Evolutionary conservation across 2,888 invertebrate genomes (phyloP).

Genomic region (Crioceris asparagi): DNA sequence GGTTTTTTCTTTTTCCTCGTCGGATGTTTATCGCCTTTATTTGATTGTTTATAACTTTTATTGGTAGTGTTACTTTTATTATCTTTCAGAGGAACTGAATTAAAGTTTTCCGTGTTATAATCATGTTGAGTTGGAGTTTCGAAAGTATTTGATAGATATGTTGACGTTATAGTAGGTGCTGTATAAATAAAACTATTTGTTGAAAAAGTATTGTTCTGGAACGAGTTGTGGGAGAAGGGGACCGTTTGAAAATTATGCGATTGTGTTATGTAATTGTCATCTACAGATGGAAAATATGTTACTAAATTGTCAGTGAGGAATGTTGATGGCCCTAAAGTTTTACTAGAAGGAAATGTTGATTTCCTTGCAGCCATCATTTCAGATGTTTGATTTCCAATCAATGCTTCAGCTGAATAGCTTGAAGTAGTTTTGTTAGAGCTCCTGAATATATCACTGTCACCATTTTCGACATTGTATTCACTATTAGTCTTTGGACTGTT

Average conservation of each 20-base stretch:
- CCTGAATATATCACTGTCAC: too few relatives aligned
- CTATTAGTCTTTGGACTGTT: too few relatives aligned
- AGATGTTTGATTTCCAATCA: slow-evolving; percentile 32
- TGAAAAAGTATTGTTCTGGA: slow-evolving; percentile 28
- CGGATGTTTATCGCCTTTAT: slow-evolving; percentile 9
- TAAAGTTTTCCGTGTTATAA: slow-evolving; percentile 11
- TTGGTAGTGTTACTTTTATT: too few relatives aligned
- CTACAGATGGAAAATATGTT: slow-evolving; percentile 34
- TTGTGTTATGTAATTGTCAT: slow-evolving; percentile 33
- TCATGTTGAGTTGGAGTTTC: slow-evolving; percentile 21
- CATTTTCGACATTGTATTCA: too few relatives aligned
- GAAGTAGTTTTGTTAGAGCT: slow-evolving; percentile 28
- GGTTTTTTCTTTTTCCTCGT: slow-evolving; percentile 30
- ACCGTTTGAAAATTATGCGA: slow-evolving; percentile 30
- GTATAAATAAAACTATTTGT: slow-evolving; percentile 29
- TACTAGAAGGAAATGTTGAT: slow-evolving; percentile 21
- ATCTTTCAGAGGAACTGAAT: too few relatives aligned
- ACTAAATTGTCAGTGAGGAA: slow-evolving; percentile 34
- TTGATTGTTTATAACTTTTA: slow-evolving; percentile 16
- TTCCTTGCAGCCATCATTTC: slow-evolving; percentile 19
- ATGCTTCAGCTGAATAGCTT: slow-evolving; percentile 37
- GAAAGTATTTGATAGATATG: slow-evolving; percentile 29
- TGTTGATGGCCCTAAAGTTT: slow-evolving; percentile 26
- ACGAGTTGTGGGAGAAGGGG: slow-evolving; percentile 27
- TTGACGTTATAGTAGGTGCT: slow-evolving; percentile 26